Conservation (phyloP, 1,140 invertebrate genomes). For the Limonius californicus region DNA sequence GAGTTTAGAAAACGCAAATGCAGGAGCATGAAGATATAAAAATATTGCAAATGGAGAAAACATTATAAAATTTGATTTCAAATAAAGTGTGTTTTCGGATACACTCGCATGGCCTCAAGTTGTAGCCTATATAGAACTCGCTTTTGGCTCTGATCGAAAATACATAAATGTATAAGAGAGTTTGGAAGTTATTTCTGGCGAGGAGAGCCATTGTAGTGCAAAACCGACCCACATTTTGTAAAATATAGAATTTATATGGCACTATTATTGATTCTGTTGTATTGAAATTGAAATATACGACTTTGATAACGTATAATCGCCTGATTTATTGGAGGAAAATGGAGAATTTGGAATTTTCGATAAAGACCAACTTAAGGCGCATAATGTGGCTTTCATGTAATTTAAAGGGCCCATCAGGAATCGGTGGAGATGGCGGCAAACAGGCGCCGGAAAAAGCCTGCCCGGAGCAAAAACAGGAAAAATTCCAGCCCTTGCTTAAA, state of each 20-base stretch:
- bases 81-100: slow-evolving; percentile 1
- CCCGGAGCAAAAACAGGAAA: too few species aligned
- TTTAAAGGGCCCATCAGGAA: too few species aligned
- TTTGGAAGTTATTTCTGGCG: neutral
- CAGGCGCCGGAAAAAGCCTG: too few species aligned
- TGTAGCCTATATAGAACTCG: neutral
- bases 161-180: slow-evolving; percentile 1
- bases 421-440: too few species aligned
- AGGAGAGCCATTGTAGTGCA: neutral
- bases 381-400: neutral
- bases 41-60: slow-evolving; percentile 2
- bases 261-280: neutral
- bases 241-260: neutral
- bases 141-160: slow-evolving; percentile 1
- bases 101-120: slow-evolving; percentile 1
- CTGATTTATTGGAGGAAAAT: neutral
- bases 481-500: too few species aligned
- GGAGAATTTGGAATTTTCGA: neutral
- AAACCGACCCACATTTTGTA: neutral
- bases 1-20: neutral
- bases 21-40: neutral
- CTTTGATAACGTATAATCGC: neutral
- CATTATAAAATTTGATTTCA: slow-evolving; percentile 7
- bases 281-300: neutral
- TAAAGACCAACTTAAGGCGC: neutral